Evolutionary conservation across 2,797 vertebrate genomes (phyloP).

Genomic region (Pseudopleuronectes americanus): DNA sequence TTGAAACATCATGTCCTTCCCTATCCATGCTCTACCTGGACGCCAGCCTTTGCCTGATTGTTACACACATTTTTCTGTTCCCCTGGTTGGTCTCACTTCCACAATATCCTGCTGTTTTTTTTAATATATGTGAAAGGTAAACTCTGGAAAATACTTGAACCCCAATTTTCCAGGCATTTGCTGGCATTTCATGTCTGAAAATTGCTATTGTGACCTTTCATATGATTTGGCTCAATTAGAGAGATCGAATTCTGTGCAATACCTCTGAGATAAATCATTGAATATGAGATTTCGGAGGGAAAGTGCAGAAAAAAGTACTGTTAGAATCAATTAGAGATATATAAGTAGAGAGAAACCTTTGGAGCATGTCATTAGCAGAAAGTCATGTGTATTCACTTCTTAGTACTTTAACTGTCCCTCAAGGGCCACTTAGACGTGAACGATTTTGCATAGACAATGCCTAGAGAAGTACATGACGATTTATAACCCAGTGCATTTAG

Average conservation of each 20-base stretch:
- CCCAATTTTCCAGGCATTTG: too few species aligned
- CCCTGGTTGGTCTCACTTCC: too few species aligned
- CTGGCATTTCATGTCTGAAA: too few species aligned
- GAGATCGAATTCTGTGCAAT: not conserved
- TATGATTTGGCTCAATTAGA: not conserved
- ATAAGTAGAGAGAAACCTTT: not conserved
- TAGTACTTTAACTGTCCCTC: not conserved
- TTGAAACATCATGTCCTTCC: too few species aligned
- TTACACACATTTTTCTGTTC: too few species aligned
- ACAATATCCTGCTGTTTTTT: too few species aligned
- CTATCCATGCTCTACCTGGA: too few species aligned
- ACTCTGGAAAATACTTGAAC: too few species aligned
- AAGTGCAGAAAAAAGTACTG: not conserved
- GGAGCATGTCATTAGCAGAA: not conserved
- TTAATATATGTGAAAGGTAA: too few species aligned
- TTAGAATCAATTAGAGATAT: not conserved
- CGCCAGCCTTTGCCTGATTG: too few species aligned
- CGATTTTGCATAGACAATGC: not conserved
- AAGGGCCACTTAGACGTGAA: not conserved
- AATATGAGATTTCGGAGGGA: not conserved
- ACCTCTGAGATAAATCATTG: not conserved
- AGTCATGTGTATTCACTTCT: not conserved
- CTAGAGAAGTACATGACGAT: not conserved
- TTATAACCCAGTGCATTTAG: not conserved
- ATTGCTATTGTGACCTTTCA: not conserved